Percentiles rank a stretch among this genome's conserved stretches.
Evolutionary conservation across 2,888 invertebrate genomes (phyloP).

Genomic region (Nysson spinosus): DNA sequence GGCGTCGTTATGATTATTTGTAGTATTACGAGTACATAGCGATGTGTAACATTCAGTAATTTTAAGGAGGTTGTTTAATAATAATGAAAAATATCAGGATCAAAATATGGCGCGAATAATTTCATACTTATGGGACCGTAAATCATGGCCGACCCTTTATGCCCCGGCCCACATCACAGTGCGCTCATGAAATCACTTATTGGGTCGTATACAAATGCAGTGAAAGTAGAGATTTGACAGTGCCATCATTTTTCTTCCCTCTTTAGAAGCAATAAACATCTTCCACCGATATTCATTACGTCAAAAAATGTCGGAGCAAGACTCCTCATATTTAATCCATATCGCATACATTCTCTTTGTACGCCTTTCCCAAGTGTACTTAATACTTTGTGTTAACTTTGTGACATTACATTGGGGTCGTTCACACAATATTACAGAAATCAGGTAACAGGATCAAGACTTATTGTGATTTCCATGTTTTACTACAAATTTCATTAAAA

Average conservation of each 20-base stretch:
- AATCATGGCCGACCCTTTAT: slow-evolving; percentile 33
- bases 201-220: slow-evolving; percentile 52
- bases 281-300: too few species aligned
- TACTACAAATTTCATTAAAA: too few species aligned
- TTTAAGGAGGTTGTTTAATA: background rate
- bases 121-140: slow-evolving; percentile 21
- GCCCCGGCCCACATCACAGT: slow-evolving; percentile 7
- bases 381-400: too few species aligned
- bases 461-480: too few species aligned
- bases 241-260: slow-evolving; percentile 34
- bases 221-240: slow-evolving; percentile 56
- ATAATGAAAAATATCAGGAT: background rate
- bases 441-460: too few species aligned
- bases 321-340: too few species aligned
- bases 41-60: background rate
- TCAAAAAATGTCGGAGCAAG: too few species aligned
- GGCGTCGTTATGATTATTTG: background rate
- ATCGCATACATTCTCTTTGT: too few species aligned
- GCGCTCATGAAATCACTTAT: slow-evolving; percentile 33
- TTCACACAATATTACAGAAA: too few species aligned
- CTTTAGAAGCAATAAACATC: too few species aligned
- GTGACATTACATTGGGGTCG: too few species aligned
- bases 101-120: slow-evolving; percentile 8
- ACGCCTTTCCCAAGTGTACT: too few species aligned
- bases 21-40: background rate